These are phyloP conservation scores for Lycaena phlaeas DNA, from an alignment of 2,888 invertebrate genomes.

Conservation along the genomic window DNA sequence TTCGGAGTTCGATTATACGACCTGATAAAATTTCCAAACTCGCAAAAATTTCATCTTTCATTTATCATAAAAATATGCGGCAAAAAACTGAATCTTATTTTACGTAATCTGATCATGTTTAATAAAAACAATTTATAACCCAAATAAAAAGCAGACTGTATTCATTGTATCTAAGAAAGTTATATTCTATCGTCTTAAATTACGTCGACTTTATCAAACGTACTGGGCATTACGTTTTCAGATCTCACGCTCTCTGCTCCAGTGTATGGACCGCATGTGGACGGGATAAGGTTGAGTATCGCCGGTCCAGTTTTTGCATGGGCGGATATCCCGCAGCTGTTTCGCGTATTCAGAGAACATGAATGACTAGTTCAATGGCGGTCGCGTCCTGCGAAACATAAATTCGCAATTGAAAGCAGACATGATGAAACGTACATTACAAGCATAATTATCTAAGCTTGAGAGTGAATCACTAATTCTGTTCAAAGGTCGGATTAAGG, in stretches of 20 bases:
- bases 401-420: constrained; percentile 8
- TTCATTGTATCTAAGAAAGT: constrained; percentile 18
- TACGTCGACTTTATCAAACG: constrained; percentile 31
- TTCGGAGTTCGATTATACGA: too few relatives aligned
- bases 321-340: constrained; percentile 36
- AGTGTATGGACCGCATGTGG: neutral
- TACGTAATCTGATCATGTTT: too few relatives aligned
- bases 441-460: constrained; percentile 2
- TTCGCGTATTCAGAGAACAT: constrained; percentile 44
- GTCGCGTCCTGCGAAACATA: constrained; percentile 12
- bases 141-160: constrained; percentile 2
- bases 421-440: neutral
- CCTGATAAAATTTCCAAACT: too few relatives aligned
- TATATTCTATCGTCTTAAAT: constrained; percentile 23
- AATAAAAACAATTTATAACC: too few relatives aligned
- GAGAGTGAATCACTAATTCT: too few relatives aligned
- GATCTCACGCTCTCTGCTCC: constrained; percentile 4
- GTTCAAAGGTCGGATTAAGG: too few relatives aligned
- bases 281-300: neutral
- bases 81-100: too few relatives aligned
- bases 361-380: constrained; percentile 39
- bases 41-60: too few relatives aligned
- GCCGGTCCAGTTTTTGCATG: constrained; percentile 11
- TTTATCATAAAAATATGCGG: too few relatives aligned
- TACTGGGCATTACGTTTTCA: constrained; percentile 24